Evolutionary conservation across 2,888 invertebrate species (phyloP).

Genomic region (Caenorhabditis becei): DNA sequence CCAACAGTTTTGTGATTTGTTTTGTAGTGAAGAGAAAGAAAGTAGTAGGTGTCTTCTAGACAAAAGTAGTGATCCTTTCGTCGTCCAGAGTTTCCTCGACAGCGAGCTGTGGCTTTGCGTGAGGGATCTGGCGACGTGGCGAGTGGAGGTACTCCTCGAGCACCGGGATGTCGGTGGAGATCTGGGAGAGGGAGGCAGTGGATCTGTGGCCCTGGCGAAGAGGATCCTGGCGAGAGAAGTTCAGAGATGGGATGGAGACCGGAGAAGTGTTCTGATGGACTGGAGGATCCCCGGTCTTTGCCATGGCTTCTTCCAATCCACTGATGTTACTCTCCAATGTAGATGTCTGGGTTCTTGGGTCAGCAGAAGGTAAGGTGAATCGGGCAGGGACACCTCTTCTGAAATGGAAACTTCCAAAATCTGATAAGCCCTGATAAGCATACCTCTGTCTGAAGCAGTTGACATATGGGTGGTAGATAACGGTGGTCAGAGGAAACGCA

Average conservation of each 20-base stretch:
- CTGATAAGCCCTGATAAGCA: neutral
- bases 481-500: conserved; percentile 76
- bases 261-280: conserved; percentile 25
- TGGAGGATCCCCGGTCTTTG: conserved; percentile 25
- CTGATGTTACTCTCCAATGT: conserved; percentile 64
- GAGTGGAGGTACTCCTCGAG: conserved; percentile 60
- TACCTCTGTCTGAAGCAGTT: conserved; percentile 65
- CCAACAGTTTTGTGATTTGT: no score
- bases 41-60: no score
- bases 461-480: conserved; percentile 78
- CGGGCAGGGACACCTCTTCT: conserved; percentile 42
- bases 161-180: conserved; percentile 46
- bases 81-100: conserved; percentile 38
- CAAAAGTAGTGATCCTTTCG: conserved; percentile 54
- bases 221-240: conserved; percentile 59
- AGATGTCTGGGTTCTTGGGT: conserved; percentile 52
- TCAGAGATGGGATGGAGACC: conserved; percentile 20
- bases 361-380: conserved; percentile 42
- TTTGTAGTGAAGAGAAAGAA: no score
- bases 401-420: neutral
- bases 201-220: conserved; percentile 45
- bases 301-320: conserved; percentile 57
- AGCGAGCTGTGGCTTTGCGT: neutral
- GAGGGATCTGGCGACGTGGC: conserved; percentile 47
- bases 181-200: conserved; percentile 21